These are phyloP conservation scores for Parnassius smintheus DNA, from an alignment of 2,888 invertebrate species.

Conservation along the genomic window DNA sequence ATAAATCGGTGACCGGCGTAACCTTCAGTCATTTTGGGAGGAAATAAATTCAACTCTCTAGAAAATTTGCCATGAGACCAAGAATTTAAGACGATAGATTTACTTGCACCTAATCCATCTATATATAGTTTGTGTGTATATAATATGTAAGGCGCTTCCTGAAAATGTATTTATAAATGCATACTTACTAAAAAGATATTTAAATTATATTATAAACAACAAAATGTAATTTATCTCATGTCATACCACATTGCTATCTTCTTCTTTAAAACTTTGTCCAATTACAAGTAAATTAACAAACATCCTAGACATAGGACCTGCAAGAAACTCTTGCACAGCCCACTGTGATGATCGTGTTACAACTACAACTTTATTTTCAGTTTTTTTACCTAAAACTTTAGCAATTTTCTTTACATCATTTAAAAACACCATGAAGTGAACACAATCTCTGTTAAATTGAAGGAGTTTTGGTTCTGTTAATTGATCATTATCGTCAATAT, in stretches of 20 bases:
- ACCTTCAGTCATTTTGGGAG: conserved; percentile 83
- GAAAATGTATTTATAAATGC: neutral
- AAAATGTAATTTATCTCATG: too few relatives aligned
- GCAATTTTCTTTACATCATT: conserved; percentile 82
- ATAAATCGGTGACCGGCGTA: conserved; percentile 89
- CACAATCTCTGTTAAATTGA: conserved; percentile 72
- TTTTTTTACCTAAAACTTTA: conserved; percentile 83
- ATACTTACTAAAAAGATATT: neutral
- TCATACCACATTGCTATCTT: conserved; percentile 55
- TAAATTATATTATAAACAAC: too few relatives aligned
- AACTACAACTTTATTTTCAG: conserved; percentile 83
- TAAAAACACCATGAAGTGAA: conserved; percentile 85
- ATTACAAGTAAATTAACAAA: conserved; percentile 87
- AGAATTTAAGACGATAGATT: conserved; percentile 84
- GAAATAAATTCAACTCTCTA: conserved; percentile 84
- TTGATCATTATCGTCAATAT: conserved; percentile 73
- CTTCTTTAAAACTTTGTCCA: conserved; percentile 83
- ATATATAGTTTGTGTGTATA: conserved; percentile 88
- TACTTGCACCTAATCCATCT: conserved; percentile 87
- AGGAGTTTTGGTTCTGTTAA: conserved; percentile 69
- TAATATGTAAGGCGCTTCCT: conserved; percentile 85
- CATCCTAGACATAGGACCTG: conserved; percentile 81
- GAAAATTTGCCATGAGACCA: conserved; percentile 85
- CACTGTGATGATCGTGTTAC: conserved; percentile 87
- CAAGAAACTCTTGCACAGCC: conserved; percentile 86